Base-by-base conservation (phyloP, 2,113 vertebrate genomes). In the Leucopternis melanops region DNA sequence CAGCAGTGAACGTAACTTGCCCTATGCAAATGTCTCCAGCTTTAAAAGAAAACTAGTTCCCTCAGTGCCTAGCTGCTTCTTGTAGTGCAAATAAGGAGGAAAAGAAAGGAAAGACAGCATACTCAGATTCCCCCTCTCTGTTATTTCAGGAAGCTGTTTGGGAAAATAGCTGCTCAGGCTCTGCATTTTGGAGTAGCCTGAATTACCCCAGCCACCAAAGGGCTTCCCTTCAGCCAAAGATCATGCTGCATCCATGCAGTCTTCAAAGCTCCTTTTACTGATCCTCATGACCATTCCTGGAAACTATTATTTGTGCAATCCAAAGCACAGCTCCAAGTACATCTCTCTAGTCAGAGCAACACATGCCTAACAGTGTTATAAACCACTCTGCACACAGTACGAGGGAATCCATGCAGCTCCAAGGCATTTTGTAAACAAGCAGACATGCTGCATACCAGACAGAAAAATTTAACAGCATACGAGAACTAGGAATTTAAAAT, bases 261-360 rank as follows among this genome's bases (percentile, higher is more conserved):
- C 62, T 73, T 71, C 57, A 57, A 61, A 94, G 66, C 66, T 87
- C 72, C 65, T 91, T 88, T 83, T 90, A 54, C 83, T 85, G 83
- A 81, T 89, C 81, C 84, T 92, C 74, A 89, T 65, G 81, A 77
- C 91, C 90, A 78, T 96, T 92, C 94, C 94, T 95, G 96, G 95
- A 94, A 95, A 94, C 45, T 72, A 52, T 31, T 81, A 58, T 44
- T 83, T 67, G 57, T 72, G 89, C 89, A 87, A 70, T 73, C 66
- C 85, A 49, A 90, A 91, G 61, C 52, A 83, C 7, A 1, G 74
- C 59, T 90, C 96, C 92, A 86, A 96, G 82, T 25, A 58, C 50
- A 40, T 70, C 71, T 55, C 92, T 59, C 61, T 16, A n/a, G 63
- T 65, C 90, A 81, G 86, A 88, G 32, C 26, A 83, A 49, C 63